Percentiles rank a stretch among this genome's conserved stretches.
phyloP scores from a whole-genome alignment of 2,113 vertebrate species.

The Mirza zaza region DNA sequence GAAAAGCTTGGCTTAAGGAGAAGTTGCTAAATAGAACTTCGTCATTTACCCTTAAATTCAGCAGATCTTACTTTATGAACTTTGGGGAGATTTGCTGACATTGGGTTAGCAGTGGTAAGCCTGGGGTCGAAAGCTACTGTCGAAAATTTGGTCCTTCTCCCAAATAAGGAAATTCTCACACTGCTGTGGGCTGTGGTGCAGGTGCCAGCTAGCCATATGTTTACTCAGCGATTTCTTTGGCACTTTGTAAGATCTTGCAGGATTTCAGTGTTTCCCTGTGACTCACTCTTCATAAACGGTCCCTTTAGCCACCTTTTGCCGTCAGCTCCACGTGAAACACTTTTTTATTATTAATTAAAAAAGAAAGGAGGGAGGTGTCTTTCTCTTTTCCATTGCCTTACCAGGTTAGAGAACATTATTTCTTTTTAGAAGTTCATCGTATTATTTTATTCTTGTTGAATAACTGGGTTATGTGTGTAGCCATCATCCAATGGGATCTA shows the following conservation, averaged over 20 bases:
- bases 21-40: not conserved
- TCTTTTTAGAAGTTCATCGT: not conserved
- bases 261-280: not conserved
- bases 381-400: not conserved
- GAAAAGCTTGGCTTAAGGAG: not conserved
- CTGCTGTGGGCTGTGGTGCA: not conserved
- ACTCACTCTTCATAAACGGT: not conserved
- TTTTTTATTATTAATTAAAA: not conserved
- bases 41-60: not conserved
- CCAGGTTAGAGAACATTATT: not conserved
- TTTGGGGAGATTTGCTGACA: slow-evolving; percentile 14
- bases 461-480: not conserved
- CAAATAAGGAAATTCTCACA: not conserved
- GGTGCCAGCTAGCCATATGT: not conserved
- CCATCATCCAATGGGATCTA: not conserved
- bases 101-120: not conserved
- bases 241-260: not conserved
- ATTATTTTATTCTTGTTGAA: not conserved
- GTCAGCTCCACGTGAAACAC: not conserved
- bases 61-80: not conserved
- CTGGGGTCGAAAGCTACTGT: not conserved
- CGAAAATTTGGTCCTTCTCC: not conserved
- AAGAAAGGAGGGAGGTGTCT: not conserved
- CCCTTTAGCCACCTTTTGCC: not conserved
- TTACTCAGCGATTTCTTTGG: not conserved